Percentiles rank a stretch among this genome's conserved stretches.
Conservation (phyloP, 2,888 invertebrate species). For the Oscheius sp. region DNA sequence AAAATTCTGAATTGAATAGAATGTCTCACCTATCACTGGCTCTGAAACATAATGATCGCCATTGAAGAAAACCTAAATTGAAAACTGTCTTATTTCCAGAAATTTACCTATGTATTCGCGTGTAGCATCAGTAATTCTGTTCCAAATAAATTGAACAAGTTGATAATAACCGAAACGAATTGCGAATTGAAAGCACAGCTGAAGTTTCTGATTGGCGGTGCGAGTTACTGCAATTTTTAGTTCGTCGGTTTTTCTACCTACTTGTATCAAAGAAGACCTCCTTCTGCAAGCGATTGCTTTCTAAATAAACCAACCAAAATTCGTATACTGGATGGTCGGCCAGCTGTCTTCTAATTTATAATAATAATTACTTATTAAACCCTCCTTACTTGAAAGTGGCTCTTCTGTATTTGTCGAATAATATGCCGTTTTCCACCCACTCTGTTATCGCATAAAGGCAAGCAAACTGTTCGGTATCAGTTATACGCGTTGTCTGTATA, state of each 20-base stretch:
- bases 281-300: conserved; percentile 9
- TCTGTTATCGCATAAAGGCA: conserved; percentile 57
- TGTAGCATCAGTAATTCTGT: conserved; percentile 44
- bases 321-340: conserved; percentile 61
- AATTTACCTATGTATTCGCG: conserved; percentile 49
- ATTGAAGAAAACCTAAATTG: conserved; percentile 51
- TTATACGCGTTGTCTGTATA: not conserved
- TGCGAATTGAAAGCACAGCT: conserved; percentile 53
- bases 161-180: conserved; percentile 56
- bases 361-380: not conserved
- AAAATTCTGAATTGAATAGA: too few species aligned
- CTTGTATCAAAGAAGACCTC: conserved; percentile 37
- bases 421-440: conserved; percentile 50
- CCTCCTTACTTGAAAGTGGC: conserved; percentile 50
- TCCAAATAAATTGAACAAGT: conserved; percentile 56
- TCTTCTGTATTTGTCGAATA: conserved; percentile 52
- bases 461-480: conserved; percentile 47
- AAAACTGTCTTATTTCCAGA: not conserved
- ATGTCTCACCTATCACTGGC: conserved; percentile 49
- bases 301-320: conserved; percentile 59
- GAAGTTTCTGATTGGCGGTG: conserved; percentile 54
- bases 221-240: conserved; percentile 37
- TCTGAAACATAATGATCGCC: conserved; percentile 55
- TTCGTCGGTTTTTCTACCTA: conserved; percentile 2
- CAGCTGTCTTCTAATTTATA: conserved; percentile 50